Percentiles rank a stretch among this genome's conserved stretches.
Conservation (phyloP, 2,797 vertebrate genomes). For the Eremophila alpestris region DNA sequence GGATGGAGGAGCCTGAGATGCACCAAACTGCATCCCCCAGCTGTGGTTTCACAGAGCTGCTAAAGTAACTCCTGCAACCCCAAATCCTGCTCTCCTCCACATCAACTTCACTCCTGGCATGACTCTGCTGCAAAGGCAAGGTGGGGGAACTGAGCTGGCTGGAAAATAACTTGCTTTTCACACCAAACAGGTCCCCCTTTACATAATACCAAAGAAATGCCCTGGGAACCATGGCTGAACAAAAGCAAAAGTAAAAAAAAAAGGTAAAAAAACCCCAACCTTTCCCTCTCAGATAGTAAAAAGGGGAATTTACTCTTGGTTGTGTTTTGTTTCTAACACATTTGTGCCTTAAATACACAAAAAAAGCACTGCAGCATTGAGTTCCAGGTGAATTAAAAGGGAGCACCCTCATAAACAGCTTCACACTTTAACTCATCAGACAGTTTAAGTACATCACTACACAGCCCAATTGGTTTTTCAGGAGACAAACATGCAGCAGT, state of each 20-base stretch:
- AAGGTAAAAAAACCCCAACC: not conserved
- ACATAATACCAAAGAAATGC: not conserved
- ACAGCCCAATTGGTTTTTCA: not conserved
- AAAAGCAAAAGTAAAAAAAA: not conserved
- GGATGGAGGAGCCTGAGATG: not conserved
- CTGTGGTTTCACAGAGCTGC: not conserved
- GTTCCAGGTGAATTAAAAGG: conserved; percentile 4
- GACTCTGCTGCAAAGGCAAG: not conserved
- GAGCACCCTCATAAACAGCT: not conserved
- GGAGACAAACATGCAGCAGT: not conserved
- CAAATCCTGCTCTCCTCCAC: not conserved
- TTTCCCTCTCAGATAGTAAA: not conserved
- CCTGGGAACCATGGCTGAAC: not conserved
- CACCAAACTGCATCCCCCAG: not conserved
- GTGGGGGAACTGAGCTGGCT: not conserved
- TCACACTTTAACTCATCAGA: conserved; percentile 30
- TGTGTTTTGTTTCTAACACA: not conserved
- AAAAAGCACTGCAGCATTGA: not conserved
- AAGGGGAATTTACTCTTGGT: not conserved
- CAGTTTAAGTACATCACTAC: not conserved
- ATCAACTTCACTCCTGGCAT: not conserved
- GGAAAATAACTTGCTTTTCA: not conserved
- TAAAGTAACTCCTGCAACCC: not conserved
- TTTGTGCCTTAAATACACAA: not conserved
- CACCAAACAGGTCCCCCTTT: not conserved